Evolutionary conservation across 2,888 invertebrate genomes (phyloP).

Genomic region (Andrena hattorfiana): DNA sequence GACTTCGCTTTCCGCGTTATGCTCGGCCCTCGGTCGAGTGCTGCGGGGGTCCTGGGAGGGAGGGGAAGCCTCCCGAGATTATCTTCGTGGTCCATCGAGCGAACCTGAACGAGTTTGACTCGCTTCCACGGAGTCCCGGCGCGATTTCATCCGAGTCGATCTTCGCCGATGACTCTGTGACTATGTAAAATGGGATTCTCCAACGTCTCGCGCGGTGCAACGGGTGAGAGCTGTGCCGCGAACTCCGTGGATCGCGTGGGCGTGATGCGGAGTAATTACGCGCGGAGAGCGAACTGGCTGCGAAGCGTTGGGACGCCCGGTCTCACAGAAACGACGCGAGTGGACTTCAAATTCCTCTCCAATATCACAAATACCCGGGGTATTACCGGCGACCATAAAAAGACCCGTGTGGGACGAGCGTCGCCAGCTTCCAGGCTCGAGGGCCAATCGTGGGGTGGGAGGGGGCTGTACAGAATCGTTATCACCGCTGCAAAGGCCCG

Average conservation of each 20-base stretch:
- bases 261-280: too few species aligned
- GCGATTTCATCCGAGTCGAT: neutral
- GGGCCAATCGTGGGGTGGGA: slow-evolving; percentile 22
- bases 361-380: slow-evolving; percentile 37
- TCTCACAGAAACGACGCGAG: slow-evolving; percentile 1
- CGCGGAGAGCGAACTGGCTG: too few species aligned
- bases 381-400: slow-evolving; percentile 39
- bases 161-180: neutral
- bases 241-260: too few species aligned
- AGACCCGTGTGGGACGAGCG: neutral
- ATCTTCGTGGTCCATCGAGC: slow-evolving; percentile 29
- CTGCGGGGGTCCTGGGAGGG: slow-evolving; percentile 27
- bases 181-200: neutral
- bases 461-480: slow-evolving; percentile 40
- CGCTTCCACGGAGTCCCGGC: neutral
- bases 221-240: too few species aligned
- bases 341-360: slow-evolving; percentile 34
- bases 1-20: slow-evolving; percentile 34
- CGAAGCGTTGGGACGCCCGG: neutral
- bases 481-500: slow-evolving; percentile 59
- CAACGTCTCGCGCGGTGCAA: neutral
- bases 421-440: slow-evolving; percentile 30
- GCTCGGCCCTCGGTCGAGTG: neutral
- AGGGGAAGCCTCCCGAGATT: slow-evolving; percentile 6
- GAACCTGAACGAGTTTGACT: slow-evolving; percentile 13